Evolutionary conservation across 2,888 invertebrate species (phyloP), one percentile per base, ranked within the genome.

Genomic region (Lordiphosa fenestrarum): DNA sequence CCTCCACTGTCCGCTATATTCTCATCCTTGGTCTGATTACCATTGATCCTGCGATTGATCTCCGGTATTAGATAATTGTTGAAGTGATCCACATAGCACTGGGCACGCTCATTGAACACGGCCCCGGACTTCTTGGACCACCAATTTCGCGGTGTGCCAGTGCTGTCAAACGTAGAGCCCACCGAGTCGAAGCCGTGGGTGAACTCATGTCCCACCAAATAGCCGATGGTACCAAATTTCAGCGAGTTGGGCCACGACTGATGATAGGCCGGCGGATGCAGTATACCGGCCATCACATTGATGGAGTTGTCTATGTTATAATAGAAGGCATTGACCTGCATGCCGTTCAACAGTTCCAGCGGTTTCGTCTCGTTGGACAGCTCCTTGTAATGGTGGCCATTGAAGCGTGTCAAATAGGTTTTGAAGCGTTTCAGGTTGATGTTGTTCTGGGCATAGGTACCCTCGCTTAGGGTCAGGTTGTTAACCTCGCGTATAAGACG

Each of bases 1-100:
- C 88, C 88, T 1, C 88, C 89, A 41, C 75, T 73, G 37, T 88
- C 89, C 0, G 88, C 88, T 12, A 88, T 87, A 41, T 87, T 88
- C 49, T 89, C 89, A 48, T 88, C 83, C 57, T 74, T 78, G 0
- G 88, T 84, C 6, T 56, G 56, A 6, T 80, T 74, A 2, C 88
- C 89, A 42, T 88, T 77, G 19, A 89, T 51, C 4, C 68, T 71
- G 0, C 82, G 86, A 57, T 88, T 86, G 4, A 89, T 81, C 53
- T 88, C 86, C 2, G 89, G 83, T 58, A 88, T 80, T 0, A 66
- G 48, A 57, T 86, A 88, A 0, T 41, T 71, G 42, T 72, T 73
- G 39, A 68, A 89, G 46, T 88, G 86, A 6, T 86, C 37, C 0
- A 73, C 73, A 53, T 78, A 88, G 55, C 89, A 88, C 15, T 72